Percentiles rank a stretch among this genome's conserved stretches.
phyloP scores from a whole-genome alignment of 2,797 vertebrate species.

The Taeniopygia guttata region DNA sequence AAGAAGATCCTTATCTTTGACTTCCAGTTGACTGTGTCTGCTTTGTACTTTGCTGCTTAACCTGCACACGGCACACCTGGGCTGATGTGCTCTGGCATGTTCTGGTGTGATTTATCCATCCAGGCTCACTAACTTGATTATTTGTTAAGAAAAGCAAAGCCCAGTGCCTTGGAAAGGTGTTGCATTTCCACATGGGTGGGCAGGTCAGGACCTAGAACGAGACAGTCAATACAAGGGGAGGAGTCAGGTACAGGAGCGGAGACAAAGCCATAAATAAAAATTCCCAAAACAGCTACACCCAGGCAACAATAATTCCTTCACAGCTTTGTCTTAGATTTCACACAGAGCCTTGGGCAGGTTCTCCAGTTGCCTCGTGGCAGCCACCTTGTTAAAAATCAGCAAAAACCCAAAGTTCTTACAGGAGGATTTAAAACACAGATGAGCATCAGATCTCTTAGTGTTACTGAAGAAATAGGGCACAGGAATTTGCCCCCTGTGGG shows the following conservation, averaged over 20 bases:
- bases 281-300: not conserved
- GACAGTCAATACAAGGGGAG: not conserved
- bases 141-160: not conserved
- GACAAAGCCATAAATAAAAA: not conserved
- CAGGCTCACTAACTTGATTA: not conserved
- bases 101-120: not conserved
- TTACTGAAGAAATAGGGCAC: not conserved
- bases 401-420: not conserved
- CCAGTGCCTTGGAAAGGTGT: not conserved
- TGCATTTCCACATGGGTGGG: not conserved
- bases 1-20: slow-evolving; percentile 34
- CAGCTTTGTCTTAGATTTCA: not conserved
- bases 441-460: not conserved
- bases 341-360: not conserved
- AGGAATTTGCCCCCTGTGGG: not conserved
- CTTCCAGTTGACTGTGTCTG: slow-evolving; percentile 36
- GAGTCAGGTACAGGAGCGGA: not conserved
- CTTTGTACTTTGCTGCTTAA: slow-evolving; percentile 36
- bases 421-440: not conserved
- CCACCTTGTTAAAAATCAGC: not conserved
- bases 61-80: not conserved
- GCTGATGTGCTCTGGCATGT: not conserved
- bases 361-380: not conserved
- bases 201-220: accelerated
- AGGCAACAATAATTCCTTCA: not conserved